Conservation (phyloP, 2,113 vertebrate species). For the Phocoena phocoena region DNA sequence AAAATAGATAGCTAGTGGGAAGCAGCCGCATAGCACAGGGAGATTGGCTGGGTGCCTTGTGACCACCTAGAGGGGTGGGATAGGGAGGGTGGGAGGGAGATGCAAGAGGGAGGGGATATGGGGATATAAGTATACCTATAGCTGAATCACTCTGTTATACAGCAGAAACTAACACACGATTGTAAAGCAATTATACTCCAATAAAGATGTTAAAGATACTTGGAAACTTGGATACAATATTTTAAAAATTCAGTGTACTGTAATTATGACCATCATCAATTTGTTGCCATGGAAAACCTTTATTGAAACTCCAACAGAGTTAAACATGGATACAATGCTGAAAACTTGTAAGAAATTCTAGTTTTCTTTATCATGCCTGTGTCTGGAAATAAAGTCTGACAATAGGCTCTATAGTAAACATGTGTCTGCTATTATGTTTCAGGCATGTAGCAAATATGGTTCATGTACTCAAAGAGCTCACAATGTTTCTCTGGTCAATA, state of each 20-base stretch:
- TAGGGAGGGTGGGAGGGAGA: no score
- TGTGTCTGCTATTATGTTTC: background rate
- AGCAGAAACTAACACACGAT: no score
- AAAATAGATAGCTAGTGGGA: no score
- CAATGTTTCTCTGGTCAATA: background rate
- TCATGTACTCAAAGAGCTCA: background rate
- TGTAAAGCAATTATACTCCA: no score
- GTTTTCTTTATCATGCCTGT: background rate
- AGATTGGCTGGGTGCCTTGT: no score
- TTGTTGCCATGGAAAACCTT: background rate
- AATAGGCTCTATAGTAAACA: background rate
- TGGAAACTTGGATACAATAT: background rate
- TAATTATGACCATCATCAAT: slow-evolving; percentile 13
- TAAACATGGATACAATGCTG: background rate
- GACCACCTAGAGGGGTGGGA: no score
- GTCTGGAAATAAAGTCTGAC: background rate
- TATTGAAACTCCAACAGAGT: background rate
- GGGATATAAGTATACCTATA: no score
- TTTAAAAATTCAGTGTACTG: background rate
- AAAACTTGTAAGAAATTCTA: background rate
- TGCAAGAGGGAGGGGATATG: no score
- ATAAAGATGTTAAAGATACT: background rate
- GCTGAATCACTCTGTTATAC: no score
- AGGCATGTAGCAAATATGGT: background rate
- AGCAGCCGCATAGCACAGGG: no score